These are phyloP conservation scores for Drosophila neonasuta DNA, from an alignment of 2,888 invertebrate species.

Conservation along the genomic window DNA sequence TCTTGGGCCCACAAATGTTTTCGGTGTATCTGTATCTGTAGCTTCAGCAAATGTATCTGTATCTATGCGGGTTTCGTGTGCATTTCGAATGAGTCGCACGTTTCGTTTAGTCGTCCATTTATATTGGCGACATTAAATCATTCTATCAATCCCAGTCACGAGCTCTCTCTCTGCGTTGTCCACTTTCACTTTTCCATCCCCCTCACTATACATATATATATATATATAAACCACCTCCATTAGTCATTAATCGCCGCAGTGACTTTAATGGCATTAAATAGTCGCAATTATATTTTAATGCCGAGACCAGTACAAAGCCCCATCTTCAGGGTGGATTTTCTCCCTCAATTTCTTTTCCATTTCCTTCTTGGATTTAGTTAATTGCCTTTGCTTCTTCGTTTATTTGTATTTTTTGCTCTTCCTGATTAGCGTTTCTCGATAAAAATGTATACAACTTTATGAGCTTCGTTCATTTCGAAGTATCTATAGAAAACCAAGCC, in stretches of 20 bases:
- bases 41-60: slow-evolving; percentile 19
- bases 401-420: slow-evolving; percentile 19
- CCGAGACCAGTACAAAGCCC: slow-evolving; percentile 25
- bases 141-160: slow-evolving; percentile 80
- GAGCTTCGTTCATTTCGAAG: slow-evolving; percentile 3
- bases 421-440: slow-evolving; percentile 42
- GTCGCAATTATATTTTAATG: slow-evolving; percentile 78
- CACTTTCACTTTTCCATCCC: slow-evolving; percentile 22
- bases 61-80: slow-evolving; percentile 53
- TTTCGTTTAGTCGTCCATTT: slow-evolving; percentile 68
- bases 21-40: slow-evolving; percentile 16
- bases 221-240: slow-evolving; percentile 51
- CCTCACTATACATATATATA: slow-evolving; percentile 14
- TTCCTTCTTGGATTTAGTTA: slow-evolving; percentile 50
- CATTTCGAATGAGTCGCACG: slow-evolving; percentile 73
- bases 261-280: slow-evolving; percentile 79
- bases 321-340: slow-evolving; percentile 43
- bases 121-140: slow-evolving; percentile 81
- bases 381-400: slow-evolving; percentile 48
- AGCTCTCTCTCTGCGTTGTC: slow-evolving; percentile 34
- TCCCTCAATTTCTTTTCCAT: too few species aligned
- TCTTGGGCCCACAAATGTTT: slow-evolving; percentile 58
- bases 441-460: slow-evolving; percentile 4
- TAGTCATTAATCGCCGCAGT: slow-evolving; percentile 77
- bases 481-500: slow-evolving; percentile 3